A percentile compares a stretch with the other conserved stretches of the same genome.
Conservation (phyloP, 2,113 vertebrate genomes). For the Cephalopterus ornatus region DNA sequence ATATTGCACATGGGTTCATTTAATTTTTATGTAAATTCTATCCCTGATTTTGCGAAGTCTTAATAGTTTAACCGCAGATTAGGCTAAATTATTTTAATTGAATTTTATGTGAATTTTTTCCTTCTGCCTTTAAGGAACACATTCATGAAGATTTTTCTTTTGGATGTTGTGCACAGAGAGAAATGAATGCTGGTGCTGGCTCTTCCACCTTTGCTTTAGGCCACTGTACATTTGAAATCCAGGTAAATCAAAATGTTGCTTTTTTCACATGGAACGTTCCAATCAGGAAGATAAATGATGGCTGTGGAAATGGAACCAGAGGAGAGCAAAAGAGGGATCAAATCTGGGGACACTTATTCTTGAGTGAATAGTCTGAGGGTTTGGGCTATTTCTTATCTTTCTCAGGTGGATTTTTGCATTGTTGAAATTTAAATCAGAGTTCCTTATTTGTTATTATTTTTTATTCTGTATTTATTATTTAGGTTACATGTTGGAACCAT, state of each 20-base stretch:
- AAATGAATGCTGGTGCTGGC: neutral
- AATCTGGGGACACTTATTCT: neutral
- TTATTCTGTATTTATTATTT: neutral
- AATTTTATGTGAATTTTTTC: slow-evolving; percentile 36
- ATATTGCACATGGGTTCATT: slow-evolving; percentile 44
- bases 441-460: neutral
- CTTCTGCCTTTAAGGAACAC: slow-evolving; percentile 2
- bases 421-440: neutral
- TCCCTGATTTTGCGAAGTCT: slow-evolving; percentile 31
- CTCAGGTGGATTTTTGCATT: neutral
- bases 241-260: neutral
- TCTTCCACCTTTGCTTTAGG: neutral
- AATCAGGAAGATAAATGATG: neutral
- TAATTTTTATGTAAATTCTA: slow-evolving; percentile 71
- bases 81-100: slow-evolving; percentile 59
- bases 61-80: slow-evolving; percentile 64
- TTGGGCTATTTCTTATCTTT: neutral
- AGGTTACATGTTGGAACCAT: neutral
- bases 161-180: neutral
- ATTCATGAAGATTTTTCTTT: neutral
- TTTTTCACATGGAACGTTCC: neutral
- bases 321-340: neutral
- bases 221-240: neutral
- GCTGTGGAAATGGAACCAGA: neutral
- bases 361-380: rapidly evolving